phyloP scores from a whole-genome alignment of 2,888 invertebrate genomes.

The Seira musarum region DNA sequence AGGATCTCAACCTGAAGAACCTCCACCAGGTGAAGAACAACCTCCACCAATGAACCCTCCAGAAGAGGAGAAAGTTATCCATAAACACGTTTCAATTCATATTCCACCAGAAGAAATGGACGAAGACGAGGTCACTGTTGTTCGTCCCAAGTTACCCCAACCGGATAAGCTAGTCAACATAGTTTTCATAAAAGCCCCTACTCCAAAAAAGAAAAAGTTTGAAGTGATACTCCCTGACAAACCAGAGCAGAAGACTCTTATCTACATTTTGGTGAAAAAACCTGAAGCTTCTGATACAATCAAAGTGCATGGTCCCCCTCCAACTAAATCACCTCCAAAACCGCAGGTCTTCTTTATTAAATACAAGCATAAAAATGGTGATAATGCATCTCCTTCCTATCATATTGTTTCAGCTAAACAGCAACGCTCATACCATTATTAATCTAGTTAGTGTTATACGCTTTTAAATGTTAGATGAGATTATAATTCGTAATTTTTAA shows the following conservation, averaged over 20 bases:
- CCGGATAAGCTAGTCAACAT: slow-evolving; percentile 50
- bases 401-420: background rate
- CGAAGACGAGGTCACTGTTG: slow-evolving; percentile 24
- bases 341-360: slow-evolving; percentile 45
- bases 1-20: slow-evolving; percentile 23
- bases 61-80: slow-evolving; percentile 4
- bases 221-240: slow-evolving; percentile 39
- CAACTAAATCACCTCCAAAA: slow-evolving; percentile 27
- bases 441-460: background rate
- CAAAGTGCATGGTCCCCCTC: slow-evolving; percentile 26
- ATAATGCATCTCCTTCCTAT: background rate
- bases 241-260: slow-evolving; percentile 47
- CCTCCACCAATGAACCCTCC: background rate
- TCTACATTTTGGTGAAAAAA: slow-evolving; percentile 38
- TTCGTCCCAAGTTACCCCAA: slow-evolving; percentile 31
- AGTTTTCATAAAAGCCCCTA: slow-evolving; percentile 47
- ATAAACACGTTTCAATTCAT: slow-evolving; percentile 45
- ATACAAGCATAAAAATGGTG: slow-evolving; percentile 39
- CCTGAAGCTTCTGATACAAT: slow-evolving; percentile 20
- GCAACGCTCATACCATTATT: background rate
- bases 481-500: background rate
- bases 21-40: slow-evolving; percentile 11
- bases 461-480: background rate
- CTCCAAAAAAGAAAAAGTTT: slow-evolving; percentile 12
- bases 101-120: slow-evolving; percentile 47